phyloP scores from a whole-genome alignment of 2,888 invertebrate genomes.

The Lamproptera curius region DNA sequence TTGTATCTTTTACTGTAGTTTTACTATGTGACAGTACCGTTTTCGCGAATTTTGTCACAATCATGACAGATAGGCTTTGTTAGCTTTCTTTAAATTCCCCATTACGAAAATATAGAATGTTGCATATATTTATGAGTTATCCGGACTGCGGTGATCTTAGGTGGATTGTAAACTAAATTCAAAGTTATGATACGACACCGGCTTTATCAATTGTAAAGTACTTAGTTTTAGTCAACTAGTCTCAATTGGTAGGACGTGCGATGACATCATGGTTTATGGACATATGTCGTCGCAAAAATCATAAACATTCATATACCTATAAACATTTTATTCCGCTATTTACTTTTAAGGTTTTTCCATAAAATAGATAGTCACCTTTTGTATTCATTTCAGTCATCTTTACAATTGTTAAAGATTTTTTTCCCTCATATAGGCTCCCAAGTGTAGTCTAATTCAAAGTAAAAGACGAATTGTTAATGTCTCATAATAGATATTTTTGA shows the following conservation, averaged over 20 bases:
- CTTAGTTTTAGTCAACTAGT: constrained; percentile 13
- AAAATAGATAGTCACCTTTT: too few species aligned
- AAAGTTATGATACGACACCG: too few species aligned
- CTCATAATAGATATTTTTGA: too few species aligned
- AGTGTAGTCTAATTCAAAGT: too few species aligned
- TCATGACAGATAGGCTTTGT: constrained; percentile 22
- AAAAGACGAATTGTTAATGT: too few species aligned
- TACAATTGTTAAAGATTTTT: too few species aligned
- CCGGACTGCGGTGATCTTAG: too few species aligned
- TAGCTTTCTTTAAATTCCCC: constrained; percentile 4
- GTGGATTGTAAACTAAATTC: too few species aligned
- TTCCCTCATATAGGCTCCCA: too few species aligned
- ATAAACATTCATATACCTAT: constrained; percentile 15
- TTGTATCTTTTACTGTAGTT: constrained; percentile 14
- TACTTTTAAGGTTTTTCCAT: too few species aligned
- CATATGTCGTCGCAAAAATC: constrained; percentile 15
- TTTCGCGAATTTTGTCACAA: constrained; percentile 13
- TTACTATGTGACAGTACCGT: constrained; percentile 1
- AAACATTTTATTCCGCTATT: constrained; percentile 5
- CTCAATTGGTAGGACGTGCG: constrained; percentile 30
- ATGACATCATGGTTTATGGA: constrained; percentile 34
- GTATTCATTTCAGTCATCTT: too few species aligned
- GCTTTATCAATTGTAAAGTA: constrained; percentile 7
- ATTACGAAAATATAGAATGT: not conserved
- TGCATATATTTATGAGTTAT: not conserved